Percentiles rank a stretch among this genome's conserved stretches.
phyloP scores from a whole-genome alignment of 2,113 vertebrate species.

The Stomatorhinus ivindoensis region DNA sequence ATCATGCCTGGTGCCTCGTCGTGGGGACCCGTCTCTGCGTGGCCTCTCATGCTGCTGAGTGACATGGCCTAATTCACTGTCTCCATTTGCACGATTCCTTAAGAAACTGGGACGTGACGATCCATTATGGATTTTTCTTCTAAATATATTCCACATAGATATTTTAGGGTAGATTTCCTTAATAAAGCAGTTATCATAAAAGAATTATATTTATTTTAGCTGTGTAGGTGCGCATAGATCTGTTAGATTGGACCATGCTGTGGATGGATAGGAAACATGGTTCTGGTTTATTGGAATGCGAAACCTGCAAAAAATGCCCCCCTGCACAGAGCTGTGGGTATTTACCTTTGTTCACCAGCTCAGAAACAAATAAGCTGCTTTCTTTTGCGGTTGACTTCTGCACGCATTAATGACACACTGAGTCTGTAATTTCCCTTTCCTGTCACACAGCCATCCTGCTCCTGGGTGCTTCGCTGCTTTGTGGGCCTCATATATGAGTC shows the following conservation, averaged over 20 bases:
- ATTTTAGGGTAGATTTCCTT: background rate
- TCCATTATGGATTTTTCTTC: slow-evolving; percentile 18
- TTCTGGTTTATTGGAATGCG: background rate
- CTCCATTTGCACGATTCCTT: slow-evolving; percentile 8
- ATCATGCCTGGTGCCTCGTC: too few relatives aligned
- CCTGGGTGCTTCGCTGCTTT: background rate
- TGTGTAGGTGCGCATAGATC: background rate
- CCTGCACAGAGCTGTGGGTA: slow-evolving; percentile 28
- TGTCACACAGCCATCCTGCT: background rate
- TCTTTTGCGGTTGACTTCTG: background rate
- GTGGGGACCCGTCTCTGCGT: background rate
- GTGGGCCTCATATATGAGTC: too few relatives aligned
- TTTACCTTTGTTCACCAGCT: slow-evolving; percentile 27
- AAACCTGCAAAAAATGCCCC: slow-evolving; percentile 17
- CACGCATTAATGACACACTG: background rate
- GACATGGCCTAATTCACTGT: slow-evolving; percentile 14
- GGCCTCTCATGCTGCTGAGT: background rate
- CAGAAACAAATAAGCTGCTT: background rate
- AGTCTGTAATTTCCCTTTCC: background rate
- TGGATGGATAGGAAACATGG: background rate
- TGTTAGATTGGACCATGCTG: background rate
- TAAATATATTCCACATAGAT: slow-evolving; percentile 4
- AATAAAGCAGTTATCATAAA: background rate
- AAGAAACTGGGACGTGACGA: slow-evolving; percentile 20
- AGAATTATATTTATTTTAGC: background rate